Evolutionary conservation across 2,888 invertebrate genomes (phyloP), one percentile per base, ranked within the genome.

Genomic region (Pristionchus japonicus): DNA sequence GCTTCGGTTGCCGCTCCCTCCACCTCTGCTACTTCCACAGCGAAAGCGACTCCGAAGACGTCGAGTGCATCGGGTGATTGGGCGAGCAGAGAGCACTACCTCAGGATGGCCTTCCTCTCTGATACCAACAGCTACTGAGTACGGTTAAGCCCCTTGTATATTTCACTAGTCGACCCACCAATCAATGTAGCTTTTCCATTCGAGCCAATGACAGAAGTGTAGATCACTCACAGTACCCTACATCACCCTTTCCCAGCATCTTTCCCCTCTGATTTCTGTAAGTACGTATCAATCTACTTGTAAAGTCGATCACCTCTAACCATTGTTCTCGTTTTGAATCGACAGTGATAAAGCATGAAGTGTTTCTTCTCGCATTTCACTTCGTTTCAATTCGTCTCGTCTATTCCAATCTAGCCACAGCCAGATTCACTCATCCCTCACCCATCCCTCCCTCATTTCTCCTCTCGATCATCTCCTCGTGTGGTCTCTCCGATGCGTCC

Each of bases 91-190:
- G 86, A 86, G 37, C 86, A 86, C 70, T 86, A 64, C 15, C 70
- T 86, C 70, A 86, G 70, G 34, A 31, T 86, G 34, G 86, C 86
- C 23, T 70, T 86, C 34, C 86, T 86, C 49, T 47, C 70, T 17
- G 86, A 86, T 13, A 47, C 27, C 47, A 86, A 86, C 86, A 70
- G 49, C 70, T 86, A 86, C 27, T 85, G 27, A 64, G 1, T 31
- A 74, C 40, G 40, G 70, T 74, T 23, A 40, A 40, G 37, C 70
- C 34, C 23, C 40, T 23, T 64, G 15, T 64, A 27, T 20, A 70
- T 70, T 37, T 6, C 70, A 20, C 20, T 70, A 37, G 20, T 70
- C 37, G 70, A 37, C 15, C 67, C 3, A 34, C 20, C 23, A 37
- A 15, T 70, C 23, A 70, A 37, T 23, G 15, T 37, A 23, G 31